Conservation (phyloP, 2,113 vertebrate species). For the Mirounga angustirostris region DNA sequence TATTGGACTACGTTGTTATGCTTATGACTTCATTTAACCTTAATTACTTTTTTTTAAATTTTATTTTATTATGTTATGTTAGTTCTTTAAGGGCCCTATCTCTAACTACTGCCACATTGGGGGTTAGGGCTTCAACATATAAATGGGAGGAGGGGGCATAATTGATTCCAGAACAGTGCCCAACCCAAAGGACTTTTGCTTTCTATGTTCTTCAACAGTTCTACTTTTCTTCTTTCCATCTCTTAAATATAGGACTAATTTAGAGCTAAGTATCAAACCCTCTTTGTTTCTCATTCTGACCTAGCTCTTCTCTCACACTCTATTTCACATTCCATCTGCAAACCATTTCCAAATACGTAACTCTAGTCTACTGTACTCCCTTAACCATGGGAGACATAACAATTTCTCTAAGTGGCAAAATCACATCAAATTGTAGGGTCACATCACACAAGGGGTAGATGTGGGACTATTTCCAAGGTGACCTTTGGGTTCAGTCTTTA, state of each 20-base stretch:
- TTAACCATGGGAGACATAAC: background rate
- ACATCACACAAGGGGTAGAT: no score
- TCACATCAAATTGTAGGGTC: background rate
- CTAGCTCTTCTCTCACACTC: background rate
- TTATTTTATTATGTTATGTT: no score
- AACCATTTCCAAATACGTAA: background rate
- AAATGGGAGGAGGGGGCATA: background rate
- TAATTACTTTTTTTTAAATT: background rate
- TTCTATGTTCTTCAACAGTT: background rate
- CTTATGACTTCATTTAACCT: background rate
- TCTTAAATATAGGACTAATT: background rate
- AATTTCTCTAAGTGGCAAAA: background rate
- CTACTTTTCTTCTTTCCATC: background rate
- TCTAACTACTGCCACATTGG: background rate
- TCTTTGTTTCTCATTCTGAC: background rate
- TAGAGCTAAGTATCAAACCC: background rate
- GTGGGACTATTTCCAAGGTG: background rate
- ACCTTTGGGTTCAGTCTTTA: background rate
- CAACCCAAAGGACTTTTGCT: background rate
- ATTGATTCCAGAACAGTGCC: background rate
- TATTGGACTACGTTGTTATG: background rate
- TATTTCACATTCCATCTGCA: background rate
- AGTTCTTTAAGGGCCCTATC: background rate
- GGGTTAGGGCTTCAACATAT: background rate
- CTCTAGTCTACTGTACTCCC: background rate